These are phyloP conservation scores for Athalia cordata DNA, from an alignment of 2,888 invertebrate species.

Conservation along the genomic window DNA sequence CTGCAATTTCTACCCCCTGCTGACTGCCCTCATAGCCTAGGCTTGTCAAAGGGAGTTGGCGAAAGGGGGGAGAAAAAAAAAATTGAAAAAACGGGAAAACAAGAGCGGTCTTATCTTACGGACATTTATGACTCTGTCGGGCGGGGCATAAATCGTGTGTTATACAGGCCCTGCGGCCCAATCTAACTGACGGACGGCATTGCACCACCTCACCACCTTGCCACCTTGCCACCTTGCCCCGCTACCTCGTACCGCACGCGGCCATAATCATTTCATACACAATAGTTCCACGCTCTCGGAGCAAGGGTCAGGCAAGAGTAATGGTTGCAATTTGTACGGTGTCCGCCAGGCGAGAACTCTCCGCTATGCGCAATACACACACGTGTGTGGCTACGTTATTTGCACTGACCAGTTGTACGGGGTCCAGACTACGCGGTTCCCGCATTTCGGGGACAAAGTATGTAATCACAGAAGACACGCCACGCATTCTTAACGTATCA, in stretches of 20 bases:
- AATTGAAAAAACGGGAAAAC: conserved; percentile 7
- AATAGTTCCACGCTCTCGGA: conserved; percentile 63
- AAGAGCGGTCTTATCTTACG: conserved; percentile 33
- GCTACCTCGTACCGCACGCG: conserved; percentile 66
- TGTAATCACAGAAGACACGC: conserved; percentile 33
- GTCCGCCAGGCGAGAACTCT: conserved; percentile 60
- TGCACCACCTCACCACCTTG: conserved; percentile 60
- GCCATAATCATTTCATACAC: conserved; percentile 71
- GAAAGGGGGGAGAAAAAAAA: background rate
- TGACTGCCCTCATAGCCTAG: too few species aligned
- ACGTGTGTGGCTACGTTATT: background rate
- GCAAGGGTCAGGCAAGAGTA: conserved; percentile 66
- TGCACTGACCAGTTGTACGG: too few species aligned
- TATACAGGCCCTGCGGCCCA: conserved; percentile 52
- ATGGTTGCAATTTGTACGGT: conserved; percentile 70
- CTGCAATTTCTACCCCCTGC: too few species aligned
- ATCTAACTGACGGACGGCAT: conserved; percentile 70
- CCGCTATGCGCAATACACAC: conserved; percentile 62
- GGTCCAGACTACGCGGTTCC: background rate
- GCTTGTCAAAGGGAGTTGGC: background rate
- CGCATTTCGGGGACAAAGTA: conserved; percentile 46
- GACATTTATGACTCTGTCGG: conserved; percentile 43
- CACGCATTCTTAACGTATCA: conserved; percentile 31
- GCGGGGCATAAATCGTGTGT: conserved; percentile 29
- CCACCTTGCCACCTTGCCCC: conserved; percentile 56